phyloP scores from a whole-genome alignment of 1,140 invertebrate genomes.

The Solenopsis fugax region DNA sequence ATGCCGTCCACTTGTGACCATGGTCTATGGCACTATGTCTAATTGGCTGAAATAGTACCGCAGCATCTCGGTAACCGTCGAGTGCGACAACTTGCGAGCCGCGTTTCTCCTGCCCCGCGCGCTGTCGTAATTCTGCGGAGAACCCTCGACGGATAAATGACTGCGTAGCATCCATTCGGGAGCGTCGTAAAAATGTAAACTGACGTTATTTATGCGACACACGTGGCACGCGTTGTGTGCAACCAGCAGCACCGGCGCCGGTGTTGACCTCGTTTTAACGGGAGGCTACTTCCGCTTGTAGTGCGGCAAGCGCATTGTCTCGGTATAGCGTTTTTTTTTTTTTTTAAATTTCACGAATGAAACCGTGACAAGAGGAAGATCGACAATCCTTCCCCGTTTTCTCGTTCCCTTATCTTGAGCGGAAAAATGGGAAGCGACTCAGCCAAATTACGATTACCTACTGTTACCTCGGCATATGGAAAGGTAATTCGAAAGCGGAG shows the following conservation, averaged over 20 bases:
- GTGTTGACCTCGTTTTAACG: slow-evolving; percentile 73
- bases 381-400: background rate
- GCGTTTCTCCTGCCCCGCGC: background rate
- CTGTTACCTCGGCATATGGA: background rate
- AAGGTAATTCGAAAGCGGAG: background rate
- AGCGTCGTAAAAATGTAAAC: slow-evolving; percentile 80
- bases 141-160: slow-evolving; percentile 61
- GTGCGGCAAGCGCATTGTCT: slow-evolving; percentile 33
- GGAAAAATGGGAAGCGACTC: background rate
- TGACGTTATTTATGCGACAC: slow-evolving; percentile 80
- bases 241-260: slow-evolving; percentile 51
- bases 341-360: slow-evolving; percentile 51
- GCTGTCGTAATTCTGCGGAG: slow-evolving; percentile 45
- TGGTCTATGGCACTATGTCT: too few relatives aligned
- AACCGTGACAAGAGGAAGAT: slow-evolving; percentile 20
- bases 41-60: background rate
- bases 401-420: background rate
- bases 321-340: slow-evolving; percentile 14
- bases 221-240: slow-evolving; percentile 59
- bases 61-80: background rate
- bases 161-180: slow-evolving; percentile 60
- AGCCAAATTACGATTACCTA: slow-evolving; percentile 14
- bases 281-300: slow-evolving; percentile 73
- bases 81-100: background rate
- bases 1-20: background rate